Conservation (phyloP, 2,113 vertebrate genomes). For the Psittacara wagleri region DNA sequence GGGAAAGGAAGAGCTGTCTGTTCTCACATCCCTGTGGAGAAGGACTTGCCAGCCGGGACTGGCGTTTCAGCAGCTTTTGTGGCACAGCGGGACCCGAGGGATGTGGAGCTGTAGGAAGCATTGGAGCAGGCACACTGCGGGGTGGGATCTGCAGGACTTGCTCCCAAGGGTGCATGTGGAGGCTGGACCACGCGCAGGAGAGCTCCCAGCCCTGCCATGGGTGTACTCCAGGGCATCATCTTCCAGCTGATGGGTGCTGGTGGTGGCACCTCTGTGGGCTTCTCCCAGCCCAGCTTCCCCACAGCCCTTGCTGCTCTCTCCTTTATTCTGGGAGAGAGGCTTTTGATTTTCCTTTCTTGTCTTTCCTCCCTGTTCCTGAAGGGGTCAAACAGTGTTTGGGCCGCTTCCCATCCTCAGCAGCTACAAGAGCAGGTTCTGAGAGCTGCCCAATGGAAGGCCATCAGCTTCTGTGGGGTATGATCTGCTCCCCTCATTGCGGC, state of each 20-base stretch:
- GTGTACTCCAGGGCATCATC: background rate
- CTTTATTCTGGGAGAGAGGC: background rate
- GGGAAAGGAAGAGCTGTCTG: background rate
- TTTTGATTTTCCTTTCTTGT: background rate
- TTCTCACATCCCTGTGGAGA: background rate
- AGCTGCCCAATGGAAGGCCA: background rate
- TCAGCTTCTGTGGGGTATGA: background rate
- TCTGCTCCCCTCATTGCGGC: background rate
- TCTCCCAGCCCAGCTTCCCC: background rate
- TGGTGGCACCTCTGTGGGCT: background rate
- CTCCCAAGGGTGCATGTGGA: background rate
- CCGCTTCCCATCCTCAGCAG: background rate
- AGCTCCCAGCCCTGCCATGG: fast-evolving
- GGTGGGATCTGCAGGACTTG: background rate
- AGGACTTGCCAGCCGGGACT: background rate
- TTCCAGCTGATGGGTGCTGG: background rate
- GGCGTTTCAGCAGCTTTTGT: background rate
- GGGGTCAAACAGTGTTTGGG: background rate
- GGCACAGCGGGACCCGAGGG: background rate
- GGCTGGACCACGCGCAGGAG: background rate
- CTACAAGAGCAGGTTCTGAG: background rate
- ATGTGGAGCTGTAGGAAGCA: background rate
- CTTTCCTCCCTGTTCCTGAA: background rate
- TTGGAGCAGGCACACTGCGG: background rate
- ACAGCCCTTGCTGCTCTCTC: background rate